These are phyloP conservation scores for Neoseiulus cucumeris DNA, from an alignment of 1,140 invertebrate species.

Conservation along the genomic window DNA sequence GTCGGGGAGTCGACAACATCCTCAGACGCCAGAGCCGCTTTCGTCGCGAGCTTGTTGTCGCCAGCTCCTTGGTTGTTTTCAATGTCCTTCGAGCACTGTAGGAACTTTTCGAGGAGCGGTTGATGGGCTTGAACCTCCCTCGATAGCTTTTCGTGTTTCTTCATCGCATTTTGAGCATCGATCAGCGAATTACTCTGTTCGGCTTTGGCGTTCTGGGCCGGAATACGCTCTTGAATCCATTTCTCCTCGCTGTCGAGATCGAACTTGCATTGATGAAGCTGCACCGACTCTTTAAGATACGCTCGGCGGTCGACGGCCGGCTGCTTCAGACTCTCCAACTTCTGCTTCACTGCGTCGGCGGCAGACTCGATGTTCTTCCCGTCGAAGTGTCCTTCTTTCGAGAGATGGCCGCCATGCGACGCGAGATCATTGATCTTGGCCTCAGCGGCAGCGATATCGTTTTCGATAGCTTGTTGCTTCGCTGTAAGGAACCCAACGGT, in stretches of 20 bases:
- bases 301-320: constrained; percentile 40
- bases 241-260: constrained; percentile 79
- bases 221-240: constrained; percentile 79
- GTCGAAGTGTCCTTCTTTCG: constrained; percentile 80
- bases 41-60: constrained; percentile 41
- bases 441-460: constrained; percentile 54
- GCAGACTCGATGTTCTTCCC: constrained; percentile 57
- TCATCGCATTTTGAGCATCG: constrained; percentile 70
- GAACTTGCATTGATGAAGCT: constrained; percentile 81
- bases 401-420: constrained; percentile 63
- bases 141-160: constrained; percentile 74
- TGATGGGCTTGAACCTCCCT: constrained; percentile 61
- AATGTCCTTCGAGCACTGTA: constrained; percentile 31
- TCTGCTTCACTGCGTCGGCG: constrained; percentile 49
- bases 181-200: constrained; percentile 56
- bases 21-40: constrained; percentile 25
- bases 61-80: constrained; percentile 28
- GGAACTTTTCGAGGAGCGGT: constrained; percentile 54
- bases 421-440: constrained; percentile 51
- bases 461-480: constrained; percentile 41
- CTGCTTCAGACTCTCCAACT: constrained; percentile 30
- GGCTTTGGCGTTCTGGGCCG: constrained; percentile 28
- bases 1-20: constrained; percentile 15
- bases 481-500: neutral
- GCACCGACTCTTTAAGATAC: constrained; percentile 60